Percentiles rank a stretch among this genome's conserved stretches.
These are phyloP conservation scores for Setophaga petechia DNA, from an alignment of 2,113 vertebrate species.

Conservation along the genomic window DNA sequence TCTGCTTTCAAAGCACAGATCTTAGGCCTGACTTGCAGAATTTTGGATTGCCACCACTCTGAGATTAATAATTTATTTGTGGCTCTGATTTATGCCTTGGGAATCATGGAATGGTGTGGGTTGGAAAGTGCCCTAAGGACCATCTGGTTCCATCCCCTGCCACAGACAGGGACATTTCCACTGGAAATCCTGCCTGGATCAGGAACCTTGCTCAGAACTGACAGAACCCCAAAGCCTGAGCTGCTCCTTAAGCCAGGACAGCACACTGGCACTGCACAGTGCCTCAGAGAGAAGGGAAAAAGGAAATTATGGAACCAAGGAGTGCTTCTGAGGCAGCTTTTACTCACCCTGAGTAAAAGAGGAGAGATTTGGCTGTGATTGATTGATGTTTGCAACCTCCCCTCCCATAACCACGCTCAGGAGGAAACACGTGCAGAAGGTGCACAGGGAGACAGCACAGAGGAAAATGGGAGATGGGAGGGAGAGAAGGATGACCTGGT, in stretches of 20 bases:
- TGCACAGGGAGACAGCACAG: background rate
- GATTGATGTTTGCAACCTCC: background rate
- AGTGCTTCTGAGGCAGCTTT: background rate
- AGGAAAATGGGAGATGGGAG: background rate
- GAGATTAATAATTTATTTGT: background rate
- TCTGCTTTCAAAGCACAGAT: background rate
- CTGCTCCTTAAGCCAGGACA: background rate
- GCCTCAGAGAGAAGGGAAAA: background rate
- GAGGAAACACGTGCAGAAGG: background rate
- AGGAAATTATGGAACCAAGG: background rate
- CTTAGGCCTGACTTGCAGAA: background rate
- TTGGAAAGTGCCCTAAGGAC: background rate
- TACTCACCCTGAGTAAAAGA: background rate
- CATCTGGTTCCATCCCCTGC: background rate
- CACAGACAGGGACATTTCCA: background rate
- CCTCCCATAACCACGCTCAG: background rate
- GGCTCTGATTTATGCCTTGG: fast-evolving
- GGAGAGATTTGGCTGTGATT: background rate
- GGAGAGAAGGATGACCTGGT: background rate
- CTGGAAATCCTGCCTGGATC: background rate
- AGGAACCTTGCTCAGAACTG: background rate
- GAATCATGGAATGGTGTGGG: background rate
- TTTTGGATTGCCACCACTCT: background rate
- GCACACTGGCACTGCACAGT: fast-evolving
- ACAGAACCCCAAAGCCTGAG: background rate